Base-by-base conservation (phyloP, 2,888 invertebrate species). In the Cephonodes hylas region DNA sequence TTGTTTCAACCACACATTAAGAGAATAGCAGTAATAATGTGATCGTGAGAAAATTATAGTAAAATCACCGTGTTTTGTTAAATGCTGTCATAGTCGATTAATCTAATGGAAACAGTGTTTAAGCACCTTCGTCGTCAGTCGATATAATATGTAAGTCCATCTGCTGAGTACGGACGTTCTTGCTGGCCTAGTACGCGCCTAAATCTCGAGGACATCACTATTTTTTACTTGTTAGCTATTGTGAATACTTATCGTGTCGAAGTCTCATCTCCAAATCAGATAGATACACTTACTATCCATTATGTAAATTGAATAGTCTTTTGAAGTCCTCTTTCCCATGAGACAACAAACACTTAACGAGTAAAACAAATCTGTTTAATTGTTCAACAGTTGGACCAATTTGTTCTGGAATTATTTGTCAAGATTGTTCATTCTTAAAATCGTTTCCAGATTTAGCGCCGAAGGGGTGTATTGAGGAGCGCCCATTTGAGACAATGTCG, bases 321-420 rank as follows among this genome's bases (percentile, higher is more conserved):
- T 18, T 15, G 38, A 10, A 38, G 38, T 34, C 7, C 13, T n/a
- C 13, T 13, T 58, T 22, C 22, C 57, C n/a, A n/a, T 34, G 74
- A 72, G 68, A 70, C 72, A 76, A 72, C 68, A 76, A 78, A 72
- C 74, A 80, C 81, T 77, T 73, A 75, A 76, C 34, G n/a, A 31
- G 31, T 75, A 42, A 77, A 86, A 87, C 85, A 83, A 81, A 79
- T 70, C 79, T 72, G 79, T 83, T 84, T 83, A 82, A 77, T 76
- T 72, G 77, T 80, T 79, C 80, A 84, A 83, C 82, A 84, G 85
- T 85, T 80, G 76, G 68, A 84, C 79, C 82, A 81, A 89, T 91
- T 89, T 86, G 88, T 86, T 76, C 80, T 77, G 73, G 83, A 91
- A 88, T 88, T 89, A 88, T 90, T 90, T 88, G 89, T 91, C 88